Conservation (phyloP, 1,140 invertebrate genomes). For the Temnothorax nylanderi region DNA sequence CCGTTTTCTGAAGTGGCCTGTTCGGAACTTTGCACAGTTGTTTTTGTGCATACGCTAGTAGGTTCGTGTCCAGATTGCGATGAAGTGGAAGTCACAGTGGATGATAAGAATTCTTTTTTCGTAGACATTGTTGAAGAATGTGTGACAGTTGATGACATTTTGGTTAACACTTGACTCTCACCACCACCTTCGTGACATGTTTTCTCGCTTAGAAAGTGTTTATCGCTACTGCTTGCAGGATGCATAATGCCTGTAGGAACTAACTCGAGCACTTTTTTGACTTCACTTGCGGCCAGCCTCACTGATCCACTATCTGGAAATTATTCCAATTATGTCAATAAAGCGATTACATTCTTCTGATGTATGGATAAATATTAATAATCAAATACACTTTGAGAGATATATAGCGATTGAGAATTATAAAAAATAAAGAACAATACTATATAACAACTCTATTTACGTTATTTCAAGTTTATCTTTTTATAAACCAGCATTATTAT, state of each 20-base stretch:
- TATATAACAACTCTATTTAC: background rate
- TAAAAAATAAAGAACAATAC: background rate
- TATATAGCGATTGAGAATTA: background rate
- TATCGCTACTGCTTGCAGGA: conserved; percentile 82
- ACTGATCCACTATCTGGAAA: conserved; percentile 63
- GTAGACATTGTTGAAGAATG: conserved; percentile 82
- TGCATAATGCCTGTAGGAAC: conserved; percentile 80
- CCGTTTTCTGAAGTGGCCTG: conserved; percentile 83
- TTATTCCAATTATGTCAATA: conserved; percentile 81
- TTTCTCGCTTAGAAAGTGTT: conserved; percentile 82
- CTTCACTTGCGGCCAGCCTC: conserved; percentile 22
- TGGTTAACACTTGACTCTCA: conserved; percentile 78
- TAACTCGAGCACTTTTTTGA: conserved; percentile 64
- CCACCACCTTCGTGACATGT: conserved; percentile 71
- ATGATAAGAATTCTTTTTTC: conserved; percentile 82
- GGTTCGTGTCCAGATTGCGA: conserved; percentile 77
- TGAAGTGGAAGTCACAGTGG: conserved; percentile 79
- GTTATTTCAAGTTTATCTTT: background rate
- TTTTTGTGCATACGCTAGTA: conserved; percentile 78
- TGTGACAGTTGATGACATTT: conserved; percentile 83
- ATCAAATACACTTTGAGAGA: background rate
- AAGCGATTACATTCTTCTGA: conserved; percentile 58
- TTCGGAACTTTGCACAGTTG: conserved; percentile 79
- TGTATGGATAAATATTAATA: background rate
- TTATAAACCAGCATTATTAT: conserved; percentile 12